Evolutionary conservation across 2,113 vertebrate species (phyloP).

Genomic region (Pimephales promelas): DNA sequence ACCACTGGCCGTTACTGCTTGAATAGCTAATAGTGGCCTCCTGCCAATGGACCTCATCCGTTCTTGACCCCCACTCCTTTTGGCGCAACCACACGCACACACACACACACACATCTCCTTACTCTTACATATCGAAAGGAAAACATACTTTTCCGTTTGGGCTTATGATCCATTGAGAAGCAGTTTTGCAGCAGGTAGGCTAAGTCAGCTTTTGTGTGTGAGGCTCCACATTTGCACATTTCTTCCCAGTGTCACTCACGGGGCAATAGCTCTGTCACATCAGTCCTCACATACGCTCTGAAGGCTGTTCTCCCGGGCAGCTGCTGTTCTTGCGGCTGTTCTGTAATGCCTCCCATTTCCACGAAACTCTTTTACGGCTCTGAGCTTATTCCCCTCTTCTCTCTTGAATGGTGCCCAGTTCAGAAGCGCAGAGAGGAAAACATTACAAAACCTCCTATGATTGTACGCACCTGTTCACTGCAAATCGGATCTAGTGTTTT

Average conservation of each 20-base stretch:
- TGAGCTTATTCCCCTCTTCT: slow-evolving; percentile 39
- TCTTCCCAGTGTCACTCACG: slow-evolving; percentile 26
- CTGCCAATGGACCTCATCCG: slow-evolving; percentile 74
- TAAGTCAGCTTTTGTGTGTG: slow-evolving; percentile 13
- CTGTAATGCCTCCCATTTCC: slow-evolving; percentile 44
- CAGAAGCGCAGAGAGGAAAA: slow-evolving; percentile 12
- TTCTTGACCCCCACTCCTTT: slow-evolving; percentile 58
- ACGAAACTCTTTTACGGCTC: slow-evolving; percentile 39
- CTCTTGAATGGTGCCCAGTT: slow-evolving; percentile 44
- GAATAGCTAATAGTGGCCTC: slow-evolving; percentile 80
- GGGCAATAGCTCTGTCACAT: slow-evolving; percentile 35
- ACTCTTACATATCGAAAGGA: slow-evolving; percentile 1
- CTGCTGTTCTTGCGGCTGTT: slow-evolving; percentile 53
- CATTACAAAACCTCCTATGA: slow-evolving; percentile 8
- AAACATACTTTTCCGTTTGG: slow-evolving; percentile 24
- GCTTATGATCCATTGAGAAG: slow-evolving; percentile 25
- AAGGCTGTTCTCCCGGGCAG: slow-evolving; percentile 40
- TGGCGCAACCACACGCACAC: slow-evolving; percentile 3
- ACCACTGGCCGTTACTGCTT: slow-evolving; percentile 79
- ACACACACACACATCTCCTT: slow-evolving; percentile 14
- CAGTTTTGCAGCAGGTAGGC: neutral
- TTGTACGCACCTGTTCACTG: slow-evolving; percentile 34
- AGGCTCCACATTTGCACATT: slow-evolving; percentile 8
- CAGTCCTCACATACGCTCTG: slow-evolving; percentile 32
- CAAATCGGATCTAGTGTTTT: neutral